Conservation (phyloP, 2,888 invertebrate species). For the Euzophera pinguis region DNA sequence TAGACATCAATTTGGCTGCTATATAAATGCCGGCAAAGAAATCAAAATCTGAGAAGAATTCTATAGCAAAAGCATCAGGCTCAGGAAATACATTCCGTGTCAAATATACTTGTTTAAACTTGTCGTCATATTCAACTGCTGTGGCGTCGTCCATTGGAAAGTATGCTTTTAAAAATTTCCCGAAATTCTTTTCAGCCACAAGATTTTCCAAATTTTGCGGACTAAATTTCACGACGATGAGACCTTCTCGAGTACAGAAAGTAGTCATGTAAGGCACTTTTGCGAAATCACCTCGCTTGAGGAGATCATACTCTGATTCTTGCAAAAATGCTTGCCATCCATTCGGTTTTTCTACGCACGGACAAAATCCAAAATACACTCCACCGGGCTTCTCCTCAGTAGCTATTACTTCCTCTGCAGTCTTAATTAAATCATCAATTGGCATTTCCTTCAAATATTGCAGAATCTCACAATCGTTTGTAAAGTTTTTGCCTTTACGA, state of each 20-base stretch:
- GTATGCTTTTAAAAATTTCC: constrained; percentile 41
- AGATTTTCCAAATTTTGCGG: constrained; percentile 32
- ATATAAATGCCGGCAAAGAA: constrained; percentile 59
- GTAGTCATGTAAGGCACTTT: constrained; percentile 75
- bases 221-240: constrained; percentile 43
- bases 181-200: constrained; percentile 42
- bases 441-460: constrained; percentile 50
- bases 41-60: constrained; percentile 72
- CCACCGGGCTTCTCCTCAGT: constrained; percentile 48
- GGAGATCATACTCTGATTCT: constrained; percentile 55
- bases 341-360: constrained; percentile 57
- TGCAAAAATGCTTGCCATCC: constrained; percentile 68
- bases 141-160: constrained; percentile 41
- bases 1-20: constrained; percentile 48
- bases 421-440: constrained; percentile 46
- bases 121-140: constrained; percentile 38
- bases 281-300: constrained; percentile 53
- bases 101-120: constrained; percentile 66
- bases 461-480: constrained; percentile 42
- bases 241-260: constrained; percentile 67
- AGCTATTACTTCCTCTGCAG: constrained; percentile 41
- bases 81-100: constrained; percentile 44
- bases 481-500: constrained; percentile 36
- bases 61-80: constrained; percentile 55
- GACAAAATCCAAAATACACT: constrained; percentile 68